These are phyloP conservation scores for Acipenser ruthenus DNA, from an alignment of 2,797 vertebrate species.

Conservation along the genomic window DNA sequence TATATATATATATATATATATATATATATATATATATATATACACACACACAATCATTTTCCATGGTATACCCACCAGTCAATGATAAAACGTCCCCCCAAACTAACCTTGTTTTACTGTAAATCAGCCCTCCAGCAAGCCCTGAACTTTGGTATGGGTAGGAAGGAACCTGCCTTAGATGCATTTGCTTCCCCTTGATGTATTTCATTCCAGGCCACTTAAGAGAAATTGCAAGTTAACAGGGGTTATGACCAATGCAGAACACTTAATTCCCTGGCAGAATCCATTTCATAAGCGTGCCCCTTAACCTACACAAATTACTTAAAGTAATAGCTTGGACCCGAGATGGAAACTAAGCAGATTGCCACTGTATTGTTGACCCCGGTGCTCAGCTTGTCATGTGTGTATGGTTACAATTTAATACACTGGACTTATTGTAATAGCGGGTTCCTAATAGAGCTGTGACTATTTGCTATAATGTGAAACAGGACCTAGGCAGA, in stretches of 20 bases:
- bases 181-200: not conserved
- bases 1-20: too few relatives aligned
- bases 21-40: too few relatives aligned
- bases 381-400: slow-evolving; percentile 21
- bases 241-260: not conserved
- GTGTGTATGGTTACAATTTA: slow-evolving; percentile 18
- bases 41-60: too few relatives aligned
- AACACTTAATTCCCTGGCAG: not conserved
- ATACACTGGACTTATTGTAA: slow-evolving; percentile 8
- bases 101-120: not conserved
- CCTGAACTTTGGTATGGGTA: not conserved
- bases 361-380: slow-evolving; percentile 26
- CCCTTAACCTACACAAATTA: not conserved
- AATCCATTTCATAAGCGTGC: not conserved
- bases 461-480: slow-evolving; percentile 33
- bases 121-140: not conserved
- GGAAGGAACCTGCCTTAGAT: not conserved
- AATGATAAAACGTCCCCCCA: not conserved
- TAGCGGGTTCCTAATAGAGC: slow-evolving; percentile 20
- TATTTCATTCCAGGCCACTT: not conserved
- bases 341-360: slow-evolving; percentile 1
- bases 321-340: not conserved
- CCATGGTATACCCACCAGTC: not conserved
- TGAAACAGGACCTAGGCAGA: slow-evolving; percentile 28
- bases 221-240: slow-evolving; percentile 3